These are phyloP conservation scores for Tetraodon nigroviridis DNA, from an alignment of 2,113 vertebrate genomes.

Conservation along the genomic window DNA sequence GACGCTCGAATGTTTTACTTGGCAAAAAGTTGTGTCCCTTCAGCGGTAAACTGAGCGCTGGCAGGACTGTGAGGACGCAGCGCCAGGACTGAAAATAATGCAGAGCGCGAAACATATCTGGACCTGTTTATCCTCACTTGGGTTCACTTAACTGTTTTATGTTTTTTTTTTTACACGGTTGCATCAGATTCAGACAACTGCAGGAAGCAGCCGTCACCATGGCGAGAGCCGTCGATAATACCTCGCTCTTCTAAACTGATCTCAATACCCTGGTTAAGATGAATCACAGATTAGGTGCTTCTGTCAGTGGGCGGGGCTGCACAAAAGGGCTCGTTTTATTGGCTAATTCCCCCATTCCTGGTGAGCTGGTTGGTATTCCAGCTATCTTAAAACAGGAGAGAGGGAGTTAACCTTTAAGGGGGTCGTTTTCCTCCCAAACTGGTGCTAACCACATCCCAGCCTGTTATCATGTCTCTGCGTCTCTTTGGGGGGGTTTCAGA, in stretches of 20 bases:
- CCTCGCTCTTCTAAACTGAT: constrained; percentile 31
- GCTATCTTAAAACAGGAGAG: constrained; percentile 27
- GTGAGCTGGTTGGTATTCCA: constrained; percentile 57
- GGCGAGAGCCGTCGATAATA: no score
- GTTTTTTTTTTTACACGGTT: no score
- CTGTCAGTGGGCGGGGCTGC: constrained; percentile 58
- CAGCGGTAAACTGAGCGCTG: constrained; percentile 7
- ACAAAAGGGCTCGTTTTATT: constrained; percentile 56
- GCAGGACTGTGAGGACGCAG: constrained; percentile 5
- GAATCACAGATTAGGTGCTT: constrained; percentile 30
- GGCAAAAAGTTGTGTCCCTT: constrained; percentile 36
- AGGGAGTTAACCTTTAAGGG: constrained; percentile 49
- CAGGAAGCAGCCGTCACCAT: no score
- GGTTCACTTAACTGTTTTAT: neutral
- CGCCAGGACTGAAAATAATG: constrained; percentile 1
- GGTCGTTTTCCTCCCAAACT: constrained; percentile 62
- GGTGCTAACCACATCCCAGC: constrained; percentile 64
- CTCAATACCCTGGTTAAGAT: constrained; percentile 40
- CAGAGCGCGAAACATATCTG: neutral
- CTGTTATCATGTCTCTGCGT: constrained; percentile 54
- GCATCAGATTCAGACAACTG: no score
- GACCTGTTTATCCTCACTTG: neutral
- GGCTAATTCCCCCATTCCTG: constrained; percentile 52
- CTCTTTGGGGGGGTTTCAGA: constrained; percentile 43
- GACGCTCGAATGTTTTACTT: constrained; percentile 35